Evolutionary conservation across 2,797 vertebrate species (phyloP).

Genomic region (Platalea minor): DNA sequence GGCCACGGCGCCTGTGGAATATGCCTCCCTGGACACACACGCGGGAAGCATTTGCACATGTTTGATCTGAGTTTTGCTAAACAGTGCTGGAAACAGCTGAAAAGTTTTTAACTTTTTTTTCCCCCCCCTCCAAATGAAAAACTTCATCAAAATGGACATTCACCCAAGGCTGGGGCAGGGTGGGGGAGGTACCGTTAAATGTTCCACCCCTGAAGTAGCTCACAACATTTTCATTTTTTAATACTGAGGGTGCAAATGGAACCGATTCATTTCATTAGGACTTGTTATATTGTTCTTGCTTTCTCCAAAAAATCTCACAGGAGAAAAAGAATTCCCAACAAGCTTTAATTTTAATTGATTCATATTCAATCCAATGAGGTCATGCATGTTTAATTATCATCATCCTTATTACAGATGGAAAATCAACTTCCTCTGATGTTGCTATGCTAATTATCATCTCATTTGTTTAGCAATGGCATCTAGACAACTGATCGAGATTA

Average conservation of each 20-base stretch:
- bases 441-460: constrained; percentile 47
- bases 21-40: not conserved
- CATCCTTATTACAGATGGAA: constrained; percentile 37
- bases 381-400: constrained; percentile 58
- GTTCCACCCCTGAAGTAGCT: not conserved
- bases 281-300: not conserved
- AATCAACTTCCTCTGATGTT: constrained; percentile 57
- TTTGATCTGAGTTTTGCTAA: not conserved
- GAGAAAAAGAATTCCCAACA: constrained; percentile 7
- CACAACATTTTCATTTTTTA: not conserved
- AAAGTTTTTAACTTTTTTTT: not conserved
- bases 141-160: not conserved
- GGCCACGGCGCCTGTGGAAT: not conserved
- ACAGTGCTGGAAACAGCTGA: not conserved
- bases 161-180: not conserved
- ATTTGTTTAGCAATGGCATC: constrained; percentile 25
- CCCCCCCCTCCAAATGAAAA: not conserved
- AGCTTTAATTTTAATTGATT: constrained; percentile 51
- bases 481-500: not conserved
- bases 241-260: not conserved
- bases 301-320: not conserved
- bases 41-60: not conserved
- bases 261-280: not conserved
- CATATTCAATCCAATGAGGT: constrained; percentile 42
- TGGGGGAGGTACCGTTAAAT: not conserved